These are phyloP conservation scores for Clusia tigrina DNA, from an alignment of 2,888 invertebrate species.

Conservation along the genomic window DNA sequence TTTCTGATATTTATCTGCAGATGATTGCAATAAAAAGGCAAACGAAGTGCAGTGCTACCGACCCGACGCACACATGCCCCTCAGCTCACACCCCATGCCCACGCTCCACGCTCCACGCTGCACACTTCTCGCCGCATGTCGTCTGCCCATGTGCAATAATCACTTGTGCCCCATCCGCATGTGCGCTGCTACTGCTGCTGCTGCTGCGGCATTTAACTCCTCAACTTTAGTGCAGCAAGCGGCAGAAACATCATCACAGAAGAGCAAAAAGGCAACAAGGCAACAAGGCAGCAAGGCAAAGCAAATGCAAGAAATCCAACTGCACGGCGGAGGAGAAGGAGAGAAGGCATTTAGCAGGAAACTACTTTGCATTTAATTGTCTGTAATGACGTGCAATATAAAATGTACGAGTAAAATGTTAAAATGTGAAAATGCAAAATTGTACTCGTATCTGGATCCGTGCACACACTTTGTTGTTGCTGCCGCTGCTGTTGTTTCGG, in stretches of 20 bases:
- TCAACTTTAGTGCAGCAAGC: slow-evolving; percentile 50
- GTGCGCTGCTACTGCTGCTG: slow-evolving; percentile 16
- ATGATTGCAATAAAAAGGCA: slow-evolving; percentile 4
- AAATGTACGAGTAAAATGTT: slow-evolving; percentile 60
- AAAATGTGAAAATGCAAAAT: slow-evolving; percentile 37
- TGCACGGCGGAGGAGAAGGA: slow-evolving; percentile 21
- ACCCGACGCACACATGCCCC: not conserved
- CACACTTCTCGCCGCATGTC: not conserved
- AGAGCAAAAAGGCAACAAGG: not conserved
- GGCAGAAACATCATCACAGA: too few relatives aligned
- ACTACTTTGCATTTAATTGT: slow-evolving; percentile 66
- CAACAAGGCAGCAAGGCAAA: slow-evolving; percentile 25
- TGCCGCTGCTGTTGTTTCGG: slow-evolving; percentile 13
- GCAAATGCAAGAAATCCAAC: slow-evolving; percentile 7
- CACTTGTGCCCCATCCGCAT: not conserved
- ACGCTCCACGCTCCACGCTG: too few relatives aligned
- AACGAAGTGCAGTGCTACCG: not conserved
- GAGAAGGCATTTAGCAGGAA: slow-evolving; percentile 60
- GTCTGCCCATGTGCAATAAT: not conserved
- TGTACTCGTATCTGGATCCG: not conserved
- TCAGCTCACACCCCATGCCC: too few relatives aligned
- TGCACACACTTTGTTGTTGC: not conserved
- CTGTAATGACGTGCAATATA: slow-evolving; percentile 65
- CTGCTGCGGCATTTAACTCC: slow-evolving; percentile 55
- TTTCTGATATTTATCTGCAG: slow-evolving; percentile 24